Evolutionary conservation across 2,113 vertebrate genomes (phyloP), one percentile per base, ranked within the genome.

Genomic region (Microtus richardsoni): DNA sequence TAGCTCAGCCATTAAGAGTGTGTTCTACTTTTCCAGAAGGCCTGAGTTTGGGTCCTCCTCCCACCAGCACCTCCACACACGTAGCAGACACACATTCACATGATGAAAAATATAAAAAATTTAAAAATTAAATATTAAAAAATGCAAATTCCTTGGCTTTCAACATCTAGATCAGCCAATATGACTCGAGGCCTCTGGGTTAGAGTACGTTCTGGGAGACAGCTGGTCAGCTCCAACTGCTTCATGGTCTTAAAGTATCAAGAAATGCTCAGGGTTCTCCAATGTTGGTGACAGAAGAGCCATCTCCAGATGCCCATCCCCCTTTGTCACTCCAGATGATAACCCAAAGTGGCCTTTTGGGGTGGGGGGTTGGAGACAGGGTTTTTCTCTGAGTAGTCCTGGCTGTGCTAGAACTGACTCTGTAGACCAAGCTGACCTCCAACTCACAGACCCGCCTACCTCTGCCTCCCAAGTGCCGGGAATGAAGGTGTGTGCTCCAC

Each of bases 101-200:
- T 1, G 3, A 82, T 39, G n/a, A 39, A 39, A 82, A 39, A 41
- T 82, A 60, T 14, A 60, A 82, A 39, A 39, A 21, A 26, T 39
- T 82, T 39, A 39, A 82, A 80, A 39, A 39, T 82, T 49, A 49
- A 49, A 49, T 49, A 49, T 49, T 49, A 49, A 49, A 82, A 80
- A 82, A 39, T 82, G 79, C 79, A 39, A 39, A 66, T 93, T 93
- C 75, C 83, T 62, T 84, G n/a, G 49, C 54, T 75, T 70, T 68
- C 0, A 1, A n/a, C 91, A 87, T 5, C 83, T 91, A 36, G 24
- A 62, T 49, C 39, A 33, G 68, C 6, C 1, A 4, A 5, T n/a
- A 58, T 47, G 85, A 60, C 58, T 82, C 7, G 7, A 54, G 44
- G 36, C 47, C 47, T 19, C 9, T 54, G 54, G 41, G 49, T 93